Evolutionary conservation across 2,888 invertebrate genomes (phyloP).

Genomic region (Tipula confusa): DNA sequence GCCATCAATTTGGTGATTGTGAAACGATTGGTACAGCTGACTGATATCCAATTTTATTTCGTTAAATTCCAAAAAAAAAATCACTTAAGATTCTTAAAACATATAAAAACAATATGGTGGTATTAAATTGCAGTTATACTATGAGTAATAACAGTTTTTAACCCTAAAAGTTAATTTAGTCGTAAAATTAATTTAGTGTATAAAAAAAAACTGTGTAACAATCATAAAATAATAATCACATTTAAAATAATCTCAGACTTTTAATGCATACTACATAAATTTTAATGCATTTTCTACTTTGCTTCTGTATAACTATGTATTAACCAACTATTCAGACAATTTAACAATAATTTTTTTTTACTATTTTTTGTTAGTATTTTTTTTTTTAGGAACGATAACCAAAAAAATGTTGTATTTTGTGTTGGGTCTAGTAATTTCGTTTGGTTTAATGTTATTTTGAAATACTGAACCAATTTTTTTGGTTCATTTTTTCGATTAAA

Average conservation of each 20-base stretch:
- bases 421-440: background rate
- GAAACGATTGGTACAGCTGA: too few relatives aligned
- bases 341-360: constrained; percentile 7
- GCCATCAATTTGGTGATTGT: too few relatives aligned
- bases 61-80: too few relatives aligned
- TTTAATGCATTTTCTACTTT: constrained; percentile 20
- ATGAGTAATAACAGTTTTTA: background rate
- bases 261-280: constrained; percentile 9
- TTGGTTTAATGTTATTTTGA: background rate
- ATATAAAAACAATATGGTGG: background rate
- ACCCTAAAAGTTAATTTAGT: background rate
- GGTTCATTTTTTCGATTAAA: background rate
- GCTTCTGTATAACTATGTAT: background rate
- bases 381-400: background rate
- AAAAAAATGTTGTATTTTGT: background rate
- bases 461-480: background rate
- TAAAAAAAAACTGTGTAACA: background rate
- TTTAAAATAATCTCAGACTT: background rate
- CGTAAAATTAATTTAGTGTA: background rate
- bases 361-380: background rate
- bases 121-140: background rate
- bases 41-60: too few relatives aligned
- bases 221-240: background rate
- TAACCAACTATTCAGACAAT: background rate
- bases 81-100: too few relatives aligned